phyloP scores from a whole-genome alignment of 2,888 invertebrate genomes.

The Argyresthia goedartella region DNA sequence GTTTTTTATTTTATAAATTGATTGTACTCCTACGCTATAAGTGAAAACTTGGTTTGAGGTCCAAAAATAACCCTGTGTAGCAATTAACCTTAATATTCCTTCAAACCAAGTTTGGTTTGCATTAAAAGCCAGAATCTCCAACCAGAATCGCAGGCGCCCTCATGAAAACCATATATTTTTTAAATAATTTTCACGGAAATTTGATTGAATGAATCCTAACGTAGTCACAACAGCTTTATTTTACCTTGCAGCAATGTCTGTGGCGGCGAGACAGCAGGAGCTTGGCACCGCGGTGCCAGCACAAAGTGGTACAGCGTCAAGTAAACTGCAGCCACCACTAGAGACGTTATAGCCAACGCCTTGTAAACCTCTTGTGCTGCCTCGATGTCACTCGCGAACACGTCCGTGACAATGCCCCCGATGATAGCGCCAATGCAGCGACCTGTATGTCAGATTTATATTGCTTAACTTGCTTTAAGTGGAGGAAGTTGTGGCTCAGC shows the following conservation, averaged over 20 bases:
- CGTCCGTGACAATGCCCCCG: conserved; percentile 52
- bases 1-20: too few species aligned
- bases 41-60: too few species aligned
- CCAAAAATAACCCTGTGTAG: too few species aligned
- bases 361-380: conserved; percentile 68
- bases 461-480: too few species aligned
- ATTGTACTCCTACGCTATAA: too few species aligned
- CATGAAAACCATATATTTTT: background rate
- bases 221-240: background rate
- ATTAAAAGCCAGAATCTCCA: too few species aligned
- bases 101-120: too few species aligned
- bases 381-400: conserved; percentile 33
- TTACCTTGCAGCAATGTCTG: conserved; percentile 76
- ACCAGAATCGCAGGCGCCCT: too few species aligned
- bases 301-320: conserved; percentile 81
- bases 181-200: background rate
- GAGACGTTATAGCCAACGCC: conserved; percentile 76
- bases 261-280: conserved; percentile 75
- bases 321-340: conserved; percentile 76
- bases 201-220: background rate
- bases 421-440: conserved; percentile 80
- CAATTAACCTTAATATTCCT: too few species aligned
- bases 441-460: too few species aligned
- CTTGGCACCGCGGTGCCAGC: conserved; percentile 79
- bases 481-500: too few species aligned